Evolutionary conservation across 2,797 vertebrate species (phyloP).

Genomic region (Manis pentadactyla): DNA sequence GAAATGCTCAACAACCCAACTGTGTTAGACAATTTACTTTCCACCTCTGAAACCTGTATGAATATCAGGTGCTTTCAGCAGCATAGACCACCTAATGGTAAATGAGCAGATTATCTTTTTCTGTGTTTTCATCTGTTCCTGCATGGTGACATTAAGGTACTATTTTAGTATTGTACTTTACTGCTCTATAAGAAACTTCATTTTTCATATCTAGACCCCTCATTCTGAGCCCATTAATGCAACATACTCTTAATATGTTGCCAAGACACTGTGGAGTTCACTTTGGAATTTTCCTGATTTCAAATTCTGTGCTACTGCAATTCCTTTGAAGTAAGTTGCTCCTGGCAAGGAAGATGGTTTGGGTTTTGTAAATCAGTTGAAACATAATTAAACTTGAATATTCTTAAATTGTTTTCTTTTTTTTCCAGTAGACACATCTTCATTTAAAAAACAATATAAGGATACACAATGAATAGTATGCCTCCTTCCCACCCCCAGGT

Average conservation of each 20-base stretch:
- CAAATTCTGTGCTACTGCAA: not conserved
- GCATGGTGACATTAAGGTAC: conserved; percentile 62
- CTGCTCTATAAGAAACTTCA: conserved; percentile 65
- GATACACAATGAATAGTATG: rapidly evolving
- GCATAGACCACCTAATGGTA: conserved; percentile 3
- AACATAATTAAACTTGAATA: not conserved
- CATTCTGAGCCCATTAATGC: conserved; percentile 75
- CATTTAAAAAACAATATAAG: not conserved
- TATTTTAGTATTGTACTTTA: conserved; percentile 11
- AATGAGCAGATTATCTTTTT: conserved; percentile 64
- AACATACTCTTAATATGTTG: conserved; percentile 64
- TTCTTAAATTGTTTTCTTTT: not conserved
- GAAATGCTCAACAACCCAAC: conserved; percentile 51
- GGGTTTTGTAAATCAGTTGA: not conserved
- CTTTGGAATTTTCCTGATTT: conserved; percentile 49
- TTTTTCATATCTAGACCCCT: conserved; percentile 71
- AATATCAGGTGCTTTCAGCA: not conserved
- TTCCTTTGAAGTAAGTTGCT: not conserved
- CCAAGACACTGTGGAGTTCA: conserved; percentile 46
- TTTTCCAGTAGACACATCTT: not conserved
- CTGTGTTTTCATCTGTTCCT: conserved; percentile 76
- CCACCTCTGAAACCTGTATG: not conserved
- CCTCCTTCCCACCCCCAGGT: too few relatives aligned
- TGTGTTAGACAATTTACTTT: conserved; percentile 53
- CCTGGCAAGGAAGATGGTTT: not conserved